Base-by-base conservation (phyloP, 2,797 vertebrate genomes). In the Trachurus trachurus region DNA sequence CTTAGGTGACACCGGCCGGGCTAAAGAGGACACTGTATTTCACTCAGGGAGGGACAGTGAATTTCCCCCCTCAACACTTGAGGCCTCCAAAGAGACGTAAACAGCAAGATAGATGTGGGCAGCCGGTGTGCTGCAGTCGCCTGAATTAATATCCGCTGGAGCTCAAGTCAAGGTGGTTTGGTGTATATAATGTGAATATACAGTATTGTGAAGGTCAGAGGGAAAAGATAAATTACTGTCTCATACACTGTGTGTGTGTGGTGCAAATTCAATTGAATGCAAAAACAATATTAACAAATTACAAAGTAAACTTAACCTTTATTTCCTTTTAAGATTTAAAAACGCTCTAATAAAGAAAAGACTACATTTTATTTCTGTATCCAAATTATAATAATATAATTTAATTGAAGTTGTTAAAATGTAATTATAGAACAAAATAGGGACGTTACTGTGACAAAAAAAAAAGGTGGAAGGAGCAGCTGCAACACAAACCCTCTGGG, bases 71-170 rank as follows among this genome's bases (percentile, higher is more conserved):
- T 21, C 39, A 81, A 76, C 79, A 81, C 81, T 86, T 44, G 50
- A 71, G 67, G 62, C 72, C 81, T 85, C 78, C 65, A 68, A 81
- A 86, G 66, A 87, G 80, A 81, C 83, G 78, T 83, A 82, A 90
- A 84, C 83, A 83, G 71, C 63, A 78, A 82, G 79, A 90, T 90
- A 49, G 84, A 87, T 85, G 88, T 81, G 71, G 87, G 86, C 89
- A 85, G 80, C 67, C 63, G 34, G 63, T 75, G 76, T 66, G 66
- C 71, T 74, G 81, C 76, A 84, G 74, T 88, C 87, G 84, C 87
- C 85, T 78, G 68, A 62, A 77, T 49, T 84, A 66, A 87, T 88
- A 82, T 83, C 73, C 13, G 3, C 68, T 82, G 71, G 42, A 71
- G 62, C 61, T 83, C 11, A 80, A 59, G 64, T 50, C 53, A 29